These are phyloP conservation scores for Calephelis perditalis DNA, from an alignment of 2,888 invertebrate species.

Conservation along the genomic window DNA sequence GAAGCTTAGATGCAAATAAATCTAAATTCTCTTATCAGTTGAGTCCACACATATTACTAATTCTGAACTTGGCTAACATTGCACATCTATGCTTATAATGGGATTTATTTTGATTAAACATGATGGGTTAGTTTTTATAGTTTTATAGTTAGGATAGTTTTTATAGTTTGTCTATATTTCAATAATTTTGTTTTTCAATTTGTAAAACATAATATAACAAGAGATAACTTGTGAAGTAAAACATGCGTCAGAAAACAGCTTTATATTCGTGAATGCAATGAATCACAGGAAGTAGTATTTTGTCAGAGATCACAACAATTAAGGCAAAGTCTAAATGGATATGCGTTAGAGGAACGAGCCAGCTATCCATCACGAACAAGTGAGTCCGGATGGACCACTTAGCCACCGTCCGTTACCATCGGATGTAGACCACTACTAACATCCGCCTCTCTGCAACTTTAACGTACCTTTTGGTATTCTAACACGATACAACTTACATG, in stretches of 20 bases:
- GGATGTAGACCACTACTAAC: slow-evolving; percentile 12
- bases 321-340: slow-evolving; percentile 32
- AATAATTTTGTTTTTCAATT: no score
- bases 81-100: no score
- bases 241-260: slow-evolving; percentile 8
- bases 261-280: background rate
- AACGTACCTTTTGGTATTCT: background rate
- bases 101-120: no score
- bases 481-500: background rate
- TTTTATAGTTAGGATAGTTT: no score
- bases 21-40: no score
- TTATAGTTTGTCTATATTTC: no score
- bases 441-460: slow-evolving; percentile 10
- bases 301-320: slow-evolving; percentile 22
- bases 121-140: no score
- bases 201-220: no score
- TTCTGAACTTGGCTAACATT: no score
- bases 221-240: slow-evolving; percentile 7
- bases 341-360: slow-evolving; percentile 39
- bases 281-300: slow-evolving; percentile 9
- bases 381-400: slow-evolving; percentile 35
- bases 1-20: no score
- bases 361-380: slow-evolving; percentile 63
- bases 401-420: slow-evolving; percentile 13
- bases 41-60: no score